Evolutionary conservation across 2,113 vertebrate genomes (phyloP), one percentile per base, ranked within the genome.

Genomic region (Pteropus alecto): DNA sequence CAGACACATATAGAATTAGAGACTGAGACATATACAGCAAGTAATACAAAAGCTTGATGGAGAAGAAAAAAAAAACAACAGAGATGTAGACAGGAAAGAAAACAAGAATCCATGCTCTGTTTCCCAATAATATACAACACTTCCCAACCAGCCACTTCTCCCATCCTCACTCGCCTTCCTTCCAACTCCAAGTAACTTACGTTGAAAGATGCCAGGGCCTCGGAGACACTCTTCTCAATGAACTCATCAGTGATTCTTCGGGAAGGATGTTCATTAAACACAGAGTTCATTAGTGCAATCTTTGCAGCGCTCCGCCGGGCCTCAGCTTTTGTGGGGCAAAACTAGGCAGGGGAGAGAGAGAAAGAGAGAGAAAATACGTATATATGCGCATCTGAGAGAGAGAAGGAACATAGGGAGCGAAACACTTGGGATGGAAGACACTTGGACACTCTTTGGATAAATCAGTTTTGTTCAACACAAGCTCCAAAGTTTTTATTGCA

Each of bases 221-320:
- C 99, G 0, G 99, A 99, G 56, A 99, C 99, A 0, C 99, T 99
- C 98, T 99, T 99, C 99, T 99, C 99, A 0, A 99, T 99, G 97
- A 99, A 99, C 41, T 99, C 99, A 3, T 99, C 99, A 0, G 99
- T 99, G 98, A 99, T 99, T 61, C 99, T 98, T 28, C 99, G 99
- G 0, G 99, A 99, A 0, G 99, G 99, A 79, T 99, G 99, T 92
- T 99, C 99, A 2, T 99, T 99, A 96, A 99, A 99, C 65, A 99
- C 99, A 0, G 99, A 99, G 97, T 99, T 99, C 99, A 99, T 99
- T 24, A 99, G 98, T 0, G 99, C 99, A 3, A 99, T 99, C 98
- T 99, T 99, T 24, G 99, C 99, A 0, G 99, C 99, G 2, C 99
- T 99, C 63, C 99, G 98, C 3, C 99, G 98, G 0, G 99, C 99